phyloP scores from a whole-genome alignment of 2,888 invertebrate genomes.

The Lordiphosa fenestrarum region DNA sequence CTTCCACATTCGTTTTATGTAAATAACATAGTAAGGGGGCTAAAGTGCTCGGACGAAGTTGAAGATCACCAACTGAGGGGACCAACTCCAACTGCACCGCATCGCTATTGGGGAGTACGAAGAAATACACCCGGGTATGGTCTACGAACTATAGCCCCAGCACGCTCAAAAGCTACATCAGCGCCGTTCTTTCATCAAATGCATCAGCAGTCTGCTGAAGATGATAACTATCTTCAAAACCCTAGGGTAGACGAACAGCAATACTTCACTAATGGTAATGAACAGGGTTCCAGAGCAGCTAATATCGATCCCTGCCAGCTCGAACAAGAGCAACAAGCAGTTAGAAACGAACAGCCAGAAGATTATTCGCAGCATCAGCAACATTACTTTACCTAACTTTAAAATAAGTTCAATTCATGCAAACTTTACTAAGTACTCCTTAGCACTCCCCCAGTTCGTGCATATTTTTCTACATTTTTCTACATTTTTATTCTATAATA shows the following conservation, averaged over 20 bases:
- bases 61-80: background rate
- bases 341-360: constrained; percentile 9
- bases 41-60: constrained; percentile 55
- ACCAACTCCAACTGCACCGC: constrained; percentile 4
- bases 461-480: constrained; percentile 5
- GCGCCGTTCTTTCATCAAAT: constrained; percentile 1
- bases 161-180: background rate
- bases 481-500: constrained; percentile 20
- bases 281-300: too few species aligned
- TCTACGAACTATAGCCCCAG: background rate
- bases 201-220: constrained; percentile 27
- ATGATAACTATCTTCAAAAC: constrained; percentile 25
- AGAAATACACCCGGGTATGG: constrained; percentile 4
- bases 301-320: constrained; percentile 52
- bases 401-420: constrained; percentile 8
- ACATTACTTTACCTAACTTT: constrained; percentile 50
- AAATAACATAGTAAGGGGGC: constrained; percentile 59
- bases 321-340: constrained; percentile 14
- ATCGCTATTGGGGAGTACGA: constrained; percentile 13
- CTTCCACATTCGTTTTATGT: constrained; percentile 59
- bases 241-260: constrained; percentile 21
- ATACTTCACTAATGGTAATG: too few species aligned
- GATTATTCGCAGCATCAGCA: background rate
- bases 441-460: constrained; percentile 33
- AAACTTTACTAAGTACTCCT: constrained; percentile 2